These are phyloP conservation scores for Drosophila barbarae DNA, from an alignment of 2,888 invertebrate species.

Conservation along the genomic window DNA sequence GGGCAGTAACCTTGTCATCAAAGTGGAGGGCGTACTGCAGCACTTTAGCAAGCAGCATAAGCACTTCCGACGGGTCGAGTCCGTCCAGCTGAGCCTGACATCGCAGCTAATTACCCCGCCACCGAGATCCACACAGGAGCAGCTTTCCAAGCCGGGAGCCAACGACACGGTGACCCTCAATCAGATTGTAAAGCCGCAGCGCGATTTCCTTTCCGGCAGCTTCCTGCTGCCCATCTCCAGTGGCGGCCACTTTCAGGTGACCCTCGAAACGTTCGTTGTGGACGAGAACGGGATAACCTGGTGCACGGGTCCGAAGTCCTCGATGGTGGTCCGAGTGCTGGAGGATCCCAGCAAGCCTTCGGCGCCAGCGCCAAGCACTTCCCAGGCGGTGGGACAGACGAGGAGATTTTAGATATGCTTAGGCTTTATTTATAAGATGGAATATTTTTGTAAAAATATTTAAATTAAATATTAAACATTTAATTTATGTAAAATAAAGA, in stretches of 20 bases:
- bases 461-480: neutral
- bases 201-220: constrained; percentile 96
- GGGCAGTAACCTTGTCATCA: constrained; percentile 92
- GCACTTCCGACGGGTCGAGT: constrained; percentile 85
- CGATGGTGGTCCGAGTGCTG: constrained; percentile 78
- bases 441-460: constrained; percentile 5
- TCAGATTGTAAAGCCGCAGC: constrained; percentile 92
- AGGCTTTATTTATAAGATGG: neutral
- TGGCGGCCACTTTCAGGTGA: constrained; percentile 87
- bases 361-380: constrained; percentile 62
- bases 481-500: neutral
- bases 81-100: constrained; percentile 86
- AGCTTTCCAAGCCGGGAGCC: constrained; percentile 58
- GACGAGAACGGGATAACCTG: constrained; percentile 91
- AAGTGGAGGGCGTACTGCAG: constrained; percentile 95
- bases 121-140: constrained; percentile 69
- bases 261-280: constrained; percentile 91
- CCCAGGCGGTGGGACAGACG: constrained; percentile 65
- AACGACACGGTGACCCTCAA: constrained; percentile 82
- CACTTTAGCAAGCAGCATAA: constrained; percentile 84
- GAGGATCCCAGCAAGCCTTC: constrained; percentile 78
- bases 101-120: constrained; percentile 83
- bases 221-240: constrained; percentile 85
- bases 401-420: constrained; percentile 59
- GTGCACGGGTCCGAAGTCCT: constrained; percentile 92